Evolutionary conservation across 2,888 invertebrate species (phyloP).

Genomic region (Celastrina argiolus): DNA sequence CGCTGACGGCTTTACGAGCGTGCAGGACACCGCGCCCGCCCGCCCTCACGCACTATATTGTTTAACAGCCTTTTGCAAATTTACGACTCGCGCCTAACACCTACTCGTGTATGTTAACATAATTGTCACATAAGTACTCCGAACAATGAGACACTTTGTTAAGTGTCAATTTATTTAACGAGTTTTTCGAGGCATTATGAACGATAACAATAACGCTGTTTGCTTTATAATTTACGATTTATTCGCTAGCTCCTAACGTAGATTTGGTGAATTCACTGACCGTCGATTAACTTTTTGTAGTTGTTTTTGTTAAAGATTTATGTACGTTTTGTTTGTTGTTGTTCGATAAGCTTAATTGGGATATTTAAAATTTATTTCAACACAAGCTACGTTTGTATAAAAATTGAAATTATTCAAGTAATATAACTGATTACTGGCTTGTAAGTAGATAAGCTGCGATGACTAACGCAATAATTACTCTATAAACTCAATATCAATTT

Average conservation of each 20-base stretch:
- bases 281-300: neutral
- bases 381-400: neutral
- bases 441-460: neutral
- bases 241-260: neutral
- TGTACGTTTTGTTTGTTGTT: neutral
- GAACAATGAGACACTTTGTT: constrained; percentile 10
- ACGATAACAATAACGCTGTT: constrained; percentile 14
- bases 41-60: constrained; percentile 69
- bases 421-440: no score
- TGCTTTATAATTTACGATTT: constrained; percentile 24
- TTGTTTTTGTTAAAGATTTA: neutral
- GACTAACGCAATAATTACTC: constrained; percentile 3
- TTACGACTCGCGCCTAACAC: constrained; percentile 33
- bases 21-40: constrained; percentile 50
- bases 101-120: constrained; percentile 32
- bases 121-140: constrained; percentile 30
- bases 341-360: neutral
- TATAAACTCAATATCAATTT: neutral
- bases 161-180: constrained; percentile 13
- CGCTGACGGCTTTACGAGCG: constrained; percentile 69
- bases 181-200: constrained; percentile 10
- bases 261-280: neutral
- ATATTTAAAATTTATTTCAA: neutral
- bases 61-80: constrained; percentile 55
- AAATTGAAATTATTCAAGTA: neutral